Conservation (phyloP, 2,113 vertebrate genomes). For the Lathamus discolor region DNA sequence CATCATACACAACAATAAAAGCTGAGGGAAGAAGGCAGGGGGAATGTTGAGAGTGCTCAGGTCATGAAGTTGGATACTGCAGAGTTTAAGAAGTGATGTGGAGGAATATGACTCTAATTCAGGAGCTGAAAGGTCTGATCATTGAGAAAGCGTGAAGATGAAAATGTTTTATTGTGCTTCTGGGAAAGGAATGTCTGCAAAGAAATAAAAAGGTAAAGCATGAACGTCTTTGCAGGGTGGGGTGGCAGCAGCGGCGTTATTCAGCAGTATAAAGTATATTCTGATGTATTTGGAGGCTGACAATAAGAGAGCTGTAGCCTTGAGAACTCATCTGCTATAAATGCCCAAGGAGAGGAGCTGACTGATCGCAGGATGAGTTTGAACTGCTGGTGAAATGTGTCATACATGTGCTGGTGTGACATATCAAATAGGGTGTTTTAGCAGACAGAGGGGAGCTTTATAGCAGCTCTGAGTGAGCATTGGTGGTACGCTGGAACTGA, state of each 20-base stretch:
- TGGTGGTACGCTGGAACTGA: background rate
- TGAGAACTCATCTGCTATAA: background rate
- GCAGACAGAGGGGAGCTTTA: background rate
- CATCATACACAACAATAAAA: background rate
- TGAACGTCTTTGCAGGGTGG: background rate
- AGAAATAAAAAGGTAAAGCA: background rate
- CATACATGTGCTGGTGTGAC: background rate
- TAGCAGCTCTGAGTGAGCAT: background rate
- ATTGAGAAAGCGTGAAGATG: background rate
- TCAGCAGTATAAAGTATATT: background rate
- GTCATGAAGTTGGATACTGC: background rate
- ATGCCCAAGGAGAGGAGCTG: background rate
- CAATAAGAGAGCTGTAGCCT: background rate
- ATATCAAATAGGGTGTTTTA: background rate
- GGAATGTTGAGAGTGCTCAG: rapidly evolving
- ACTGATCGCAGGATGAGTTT: rapidly evolving
- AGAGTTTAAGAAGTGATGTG: background rate
- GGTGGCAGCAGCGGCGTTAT: background rate
- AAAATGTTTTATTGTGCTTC: background rate
- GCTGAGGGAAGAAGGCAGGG: background rate
- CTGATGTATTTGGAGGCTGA: background rate
- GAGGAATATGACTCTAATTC: background rate
- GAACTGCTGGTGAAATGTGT: background rate
- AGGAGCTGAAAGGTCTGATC: background rate
- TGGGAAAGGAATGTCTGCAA: background rate